These are phyloP conservation scores for Gymnorhina tibicen DNA, from an alignment of 2,113 vertebrate species.

Conservation along the genomic window DNA sequence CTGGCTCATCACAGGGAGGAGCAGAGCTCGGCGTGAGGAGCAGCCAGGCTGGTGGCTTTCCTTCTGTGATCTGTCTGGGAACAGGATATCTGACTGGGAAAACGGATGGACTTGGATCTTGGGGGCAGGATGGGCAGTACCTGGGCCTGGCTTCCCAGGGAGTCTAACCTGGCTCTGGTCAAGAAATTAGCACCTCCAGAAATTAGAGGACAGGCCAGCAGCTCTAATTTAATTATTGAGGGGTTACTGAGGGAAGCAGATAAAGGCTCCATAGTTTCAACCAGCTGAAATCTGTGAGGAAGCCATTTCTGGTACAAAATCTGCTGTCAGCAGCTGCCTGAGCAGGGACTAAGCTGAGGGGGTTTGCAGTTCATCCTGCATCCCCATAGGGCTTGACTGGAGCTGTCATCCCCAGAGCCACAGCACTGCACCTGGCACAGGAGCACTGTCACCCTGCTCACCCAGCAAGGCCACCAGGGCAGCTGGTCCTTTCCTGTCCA, in stretches of 20 bases:
- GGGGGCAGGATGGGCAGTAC: neutral
- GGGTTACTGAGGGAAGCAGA: neutral
- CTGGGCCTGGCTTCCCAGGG: neutral
- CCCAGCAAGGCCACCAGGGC: neutral
- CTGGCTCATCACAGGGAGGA: neutral
- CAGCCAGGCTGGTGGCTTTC: neutral
- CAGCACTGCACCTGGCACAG: neutral
- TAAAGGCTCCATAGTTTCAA: neutral
- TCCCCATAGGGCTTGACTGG: neutral
- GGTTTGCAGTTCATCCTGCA: neutral
- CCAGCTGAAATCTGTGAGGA: neutral
- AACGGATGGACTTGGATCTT: rapidly evolving
- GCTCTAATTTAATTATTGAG: neutral
- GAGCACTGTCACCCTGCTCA: neutral
- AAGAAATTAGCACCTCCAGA: neutral
- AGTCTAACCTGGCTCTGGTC: neutral
- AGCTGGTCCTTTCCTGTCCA: neutral
- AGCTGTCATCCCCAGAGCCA: neutral
- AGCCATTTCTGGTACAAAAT: neutral
- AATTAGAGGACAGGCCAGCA: neutral
- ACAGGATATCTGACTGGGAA: neutral
- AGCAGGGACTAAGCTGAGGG: neutral
- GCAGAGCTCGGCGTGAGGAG: neutral
- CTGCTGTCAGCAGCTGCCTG: neutral
- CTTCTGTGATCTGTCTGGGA: neutral